Conservation (phyloP, 2,797 vertebrate species). For the Huso huso region DNA sequence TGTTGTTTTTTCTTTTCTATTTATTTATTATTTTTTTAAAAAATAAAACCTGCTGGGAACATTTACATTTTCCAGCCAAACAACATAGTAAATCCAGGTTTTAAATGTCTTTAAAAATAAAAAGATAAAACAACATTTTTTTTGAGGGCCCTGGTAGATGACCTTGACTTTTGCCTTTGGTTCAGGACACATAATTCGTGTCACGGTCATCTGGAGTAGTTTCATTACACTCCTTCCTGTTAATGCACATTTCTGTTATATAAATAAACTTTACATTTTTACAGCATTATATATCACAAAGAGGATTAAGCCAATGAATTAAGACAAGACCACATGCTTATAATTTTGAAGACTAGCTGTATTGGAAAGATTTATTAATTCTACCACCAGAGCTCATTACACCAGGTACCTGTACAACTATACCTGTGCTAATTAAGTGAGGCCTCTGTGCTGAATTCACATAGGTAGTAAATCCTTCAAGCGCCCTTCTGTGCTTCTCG, state of each 20-base stretch:
- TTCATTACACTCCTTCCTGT: too few species aligned
- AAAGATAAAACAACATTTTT: too few species aligned
- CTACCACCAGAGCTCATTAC: conserved; percentile 47
- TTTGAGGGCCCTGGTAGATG: too few species aligned
- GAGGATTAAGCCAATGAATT: conserved; percentile 34
- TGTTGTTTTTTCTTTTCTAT: background rate
- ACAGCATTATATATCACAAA: too few species aligned
- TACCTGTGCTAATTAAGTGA: conserved; percentile 51
- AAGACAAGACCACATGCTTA: conserved; percentile 64
- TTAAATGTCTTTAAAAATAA: too few species aligned
- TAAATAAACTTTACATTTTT: too few species aligned
- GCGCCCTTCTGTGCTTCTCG: background rate
- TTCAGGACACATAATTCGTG: too few species aligned
- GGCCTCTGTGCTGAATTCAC: conserved; percentile 21
- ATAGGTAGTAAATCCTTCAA: background rate
- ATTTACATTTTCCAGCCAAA: too few species aligned
- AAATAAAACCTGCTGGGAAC: background rate
- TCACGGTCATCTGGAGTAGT: too few species aligned
- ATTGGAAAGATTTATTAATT: conserved; percentile 60
- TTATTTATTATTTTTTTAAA: background rate
- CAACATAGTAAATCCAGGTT: too few species aligned
- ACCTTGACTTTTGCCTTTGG: too few species aligned
- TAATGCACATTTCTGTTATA: too few species aligned
- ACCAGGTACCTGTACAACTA: conserved; percentile 32
- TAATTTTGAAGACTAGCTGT: conserved; percentile 55